These are phyloP conservation scores for Neoscelio sp. DNA, from an alignment of 2,888 invertebrate genomes.

Conservation along the genomic window DNA sequence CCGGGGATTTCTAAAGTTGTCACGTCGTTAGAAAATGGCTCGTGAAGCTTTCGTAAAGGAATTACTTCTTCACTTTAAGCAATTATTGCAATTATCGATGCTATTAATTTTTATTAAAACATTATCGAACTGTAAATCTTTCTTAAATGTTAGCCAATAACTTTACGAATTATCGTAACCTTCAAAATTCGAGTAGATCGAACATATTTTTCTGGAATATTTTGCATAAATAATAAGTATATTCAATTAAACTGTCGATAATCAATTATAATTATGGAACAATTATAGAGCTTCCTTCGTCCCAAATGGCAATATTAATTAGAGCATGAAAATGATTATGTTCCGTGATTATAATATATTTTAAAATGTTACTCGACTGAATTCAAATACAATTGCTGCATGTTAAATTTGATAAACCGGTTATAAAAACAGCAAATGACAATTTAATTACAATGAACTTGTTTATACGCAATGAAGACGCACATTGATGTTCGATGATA, in stretches of 20 bases:
- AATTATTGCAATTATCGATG: background rate
- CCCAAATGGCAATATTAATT: constrained; percentile 28
- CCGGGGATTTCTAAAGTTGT: constrained; percentile 30
- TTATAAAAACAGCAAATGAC: constrained; percentile 57
- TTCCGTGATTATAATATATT: constrained; percentile 23
- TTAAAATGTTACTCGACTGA: constrained; percentile 18
- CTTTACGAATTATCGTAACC: background rate
- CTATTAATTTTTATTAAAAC: background rate
- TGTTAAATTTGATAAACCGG: constrained; percentile 32
- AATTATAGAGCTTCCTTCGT: constrained; percentile 17
- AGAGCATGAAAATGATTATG: constrained; percentile 24
- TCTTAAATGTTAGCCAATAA: background rate
- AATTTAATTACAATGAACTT: constrained; percentile 58
- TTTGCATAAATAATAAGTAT: background rate
- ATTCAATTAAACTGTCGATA: background rate
- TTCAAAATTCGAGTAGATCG: background rate
- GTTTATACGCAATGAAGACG: constrained; percentile 50
- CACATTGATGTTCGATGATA: constrained; percentile 48
- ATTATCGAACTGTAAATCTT: background rate
- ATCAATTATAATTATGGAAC: constrained; percentile 11
- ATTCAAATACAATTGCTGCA: constrained; percentile 6
- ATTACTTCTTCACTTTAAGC: background rate
- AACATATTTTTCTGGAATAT: background rate
- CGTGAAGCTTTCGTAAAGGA: background rate
- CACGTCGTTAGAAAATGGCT: constrained; percentile 31